Conservation (phyloP, 2,888 invertebrate genomes). For the Aleiodes testaceus region DNA sequence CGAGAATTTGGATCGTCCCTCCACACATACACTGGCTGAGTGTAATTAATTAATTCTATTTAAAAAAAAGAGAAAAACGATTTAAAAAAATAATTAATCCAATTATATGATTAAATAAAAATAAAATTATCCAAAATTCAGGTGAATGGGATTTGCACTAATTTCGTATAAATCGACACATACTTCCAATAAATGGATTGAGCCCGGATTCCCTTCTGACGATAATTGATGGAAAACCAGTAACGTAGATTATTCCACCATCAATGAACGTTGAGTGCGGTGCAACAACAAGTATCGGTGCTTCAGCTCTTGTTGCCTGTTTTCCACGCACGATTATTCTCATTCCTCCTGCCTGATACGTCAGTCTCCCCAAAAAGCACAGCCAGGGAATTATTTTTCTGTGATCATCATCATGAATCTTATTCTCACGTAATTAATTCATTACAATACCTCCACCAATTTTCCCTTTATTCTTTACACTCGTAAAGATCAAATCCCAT, state of each 20-base stretch:
- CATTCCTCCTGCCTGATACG: conserved; percentile 86
- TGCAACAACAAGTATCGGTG: conserved; percentile 89
- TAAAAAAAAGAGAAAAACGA: conserved; percentile 11
- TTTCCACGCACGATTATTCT: conserved; percentile 84
- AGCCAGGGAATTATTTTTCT: conserved; percentile 77
- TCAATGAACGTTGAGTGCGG: conserved; percentile 94
- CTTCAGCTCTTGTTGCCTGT: conserved; percentile 84
- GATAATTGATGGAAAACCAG: conserved; percentile 88
- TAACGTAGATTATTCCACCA: conserved; percentile 87
- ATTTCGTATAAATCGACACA: conserved; percentile 69
- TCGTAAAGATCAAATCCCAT: conserved; percentile 49
- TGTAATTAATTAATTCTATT: conserved; percentile 90
- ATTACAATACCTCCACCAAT: conserved; percentile 10
- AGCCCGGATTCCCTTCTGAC: conserved; percentile 85
- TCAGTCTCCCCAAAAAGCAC: conserved; percentile 83
- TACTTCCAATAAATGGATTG: conserved; percentile 92
- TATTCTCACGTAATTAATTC: conserved; percentile 31
- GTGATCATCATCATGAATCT: conserved; percentile 50
- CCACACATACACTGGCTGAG: conserved; percentile 96
- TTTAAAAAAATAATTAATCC: neutral
- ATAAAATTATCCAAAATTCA: conserved; percentile 35
- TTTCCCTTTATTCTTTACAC: conserved; percentile 25
- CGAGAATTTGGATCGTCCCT: conserved; percentile 94
- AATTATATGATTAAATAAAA: neutral
- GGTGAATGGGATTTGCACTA: conserved; percentile 50